phyloP scores from a whole-genome alignment of 2,797 vertebrate species.

The Rousettus madagascariensis region DNA sequence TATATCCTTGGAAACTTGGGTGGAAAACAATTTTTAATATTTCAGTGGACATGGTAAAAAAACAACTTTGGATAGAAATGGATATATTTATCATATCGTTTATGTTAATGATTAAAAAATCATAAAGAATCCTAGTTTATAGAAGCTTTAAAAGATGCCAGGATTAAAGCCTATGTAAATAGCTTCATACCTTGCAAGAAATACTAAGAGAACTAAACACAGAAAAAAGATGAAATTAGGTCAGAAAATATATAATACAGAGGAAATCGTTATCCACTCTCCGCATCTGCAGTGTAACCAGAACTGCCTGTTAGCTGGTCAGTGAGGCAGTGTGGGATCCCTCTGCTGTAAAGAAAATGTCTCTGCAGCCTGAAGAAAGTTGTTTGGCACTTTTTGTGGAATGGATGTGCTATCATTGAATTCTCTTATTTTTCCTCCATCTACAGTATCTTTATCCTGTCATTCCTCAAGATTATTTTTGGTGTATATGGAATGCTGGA shows the following conservation, averaged over 20 bases:
- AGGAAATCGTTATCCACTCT: neutral
- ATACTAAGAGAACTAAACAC: neutral
- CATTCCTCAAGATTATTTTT: neutral
- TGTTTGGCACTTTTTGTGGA: neutral
- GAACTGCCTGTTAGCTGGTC: neutral
- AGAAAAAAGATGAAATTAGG: neutral
- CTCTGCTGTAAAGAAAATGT: neutral
- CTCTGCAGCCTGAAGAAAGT: neutral
- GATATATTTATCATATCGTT: neutral
- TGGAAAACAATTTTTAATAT: neutral
- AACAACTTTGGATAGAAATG: neutral
- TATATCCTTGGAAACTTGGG: neutral
- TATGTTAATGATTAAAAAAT: neutral
- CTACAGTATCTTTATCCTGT: neutral
- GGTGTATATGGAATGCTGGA: neutral
- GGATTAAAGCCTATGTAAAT: neutral
- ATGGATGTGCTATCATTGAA: neutral
- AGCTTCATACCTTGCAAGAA: neutral
- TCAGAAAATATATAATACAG: neutral
- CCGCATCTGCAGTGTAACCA: neutral
- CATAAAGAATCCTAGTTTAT: neutral
- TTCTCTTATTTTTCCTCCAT: neutral
- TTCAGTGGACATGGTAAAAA: neutral
- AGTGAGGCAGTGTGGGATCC: neutral
- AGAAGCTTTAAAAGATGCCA: neutral